Percentiles rank a stretch among this genome's conserved stretches.
phyloP scores from a whole-genome alignment of 2,888 invertebrate species.

The Meteorus cinctellus region DNA sequence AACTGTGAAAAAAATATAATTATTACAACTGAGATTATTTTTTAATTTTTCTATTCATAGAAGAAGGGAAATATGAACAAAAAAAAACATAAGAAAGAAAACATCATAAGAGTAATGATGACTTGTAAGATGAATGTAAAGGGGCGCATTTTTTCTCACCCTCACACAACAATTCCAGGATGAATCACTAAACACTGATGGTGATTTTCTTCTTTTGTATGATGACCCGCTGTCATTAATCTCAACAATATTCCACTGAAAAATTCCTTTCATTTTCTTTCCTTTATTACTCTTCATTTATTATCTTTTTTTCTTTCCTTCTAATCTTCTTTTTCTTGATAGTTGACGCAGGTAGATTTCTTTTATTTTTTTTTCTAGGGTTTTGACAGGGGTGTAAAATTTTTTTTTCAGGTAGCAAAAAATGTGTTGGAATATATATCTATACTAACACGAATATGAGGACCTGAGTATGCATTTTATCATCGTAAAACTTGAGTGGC shows the following conservation, averaged over 20 bases:
- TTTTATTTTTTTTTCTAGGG: not conserved
- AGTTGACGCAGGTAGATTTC: not conserved
- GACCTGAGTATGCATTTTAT: not conserved
- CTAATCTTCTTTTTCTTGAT: not conserved
- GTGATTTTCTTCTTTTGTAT: not conserved
- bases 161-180: not conserved
- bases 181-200: not conserved
- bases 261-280: not conserved
- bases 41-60: not conserved
- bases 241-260: not conserved
- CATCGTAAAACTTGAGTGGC: not conserved
- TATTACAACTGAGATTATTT: not conserved
- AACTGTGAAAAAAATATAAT: not conserved
- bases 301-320: conserved; percentile 9
- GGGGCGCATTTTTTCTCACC: not conserved
- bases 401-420: not conserved
- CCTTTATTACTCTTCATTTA: not conserved
- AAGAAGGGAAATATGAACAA: not conserved
- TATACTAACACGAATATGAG: not conserved
- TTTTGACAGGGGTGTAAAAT: not conserved
- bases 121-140: not conserved
- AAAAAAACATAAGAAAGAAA: not conserved
- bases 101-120: not conserved
- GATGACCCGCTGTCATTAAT: not conserved
- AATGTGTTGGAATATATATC: not conserved